Evolutionary conservation across 2,888 invertebrate species (phyloP).

Genomic region (Pantelozetes paolii): DNA sequence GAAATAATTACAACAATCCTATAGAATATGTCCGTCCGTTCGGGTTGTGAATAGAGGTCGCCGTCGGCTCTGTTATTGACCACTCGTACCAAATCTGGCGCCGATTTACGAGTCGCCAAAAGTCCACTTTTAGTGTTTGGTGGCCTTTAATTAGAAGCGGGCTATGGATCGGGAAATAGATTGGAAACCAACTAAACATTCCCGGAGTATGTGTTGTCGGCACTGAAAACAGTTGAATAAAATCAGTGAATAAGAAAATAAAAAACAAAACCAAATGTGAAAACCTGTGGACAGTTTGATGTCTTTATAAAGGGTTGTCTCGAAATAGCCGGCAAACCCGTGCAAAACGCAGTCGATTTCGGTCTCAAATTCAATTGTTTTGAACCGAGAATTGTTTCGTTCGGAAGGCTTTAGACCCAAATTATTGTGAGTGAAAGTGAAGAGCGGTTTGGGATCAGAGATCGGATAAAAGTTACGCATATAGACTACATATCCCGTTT

Average conservation of each 20-base stretch:
- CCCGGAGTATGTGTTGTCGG: slow-evolving; percentile 81
- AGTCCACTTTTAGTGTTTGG: slow-evolving; percentile 69
- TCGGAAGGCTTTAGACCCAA: slow-evolving; percentile 46
- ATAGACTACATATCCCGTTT: slow-evolving; percentile 88
- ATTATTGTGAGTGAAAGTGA: slow-evolving; percentile 71
- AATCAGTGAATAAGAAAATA: too few relatives aligned
- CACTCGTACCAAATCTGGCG: slow-evolving; percentile 96
- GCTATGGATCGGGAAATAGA: slow-evolving; percentile 77
- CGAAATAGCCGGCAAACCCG: slow-evolving; percentile 95
- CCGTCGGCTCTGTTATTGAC: slow-evolving; percentile 65
- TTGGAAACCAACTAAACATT: slow-evolving; percentile 98
- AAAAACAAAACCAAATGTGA: too few relatives aligned
- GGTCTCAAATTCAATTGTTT: slow-evolving; percentile 64
- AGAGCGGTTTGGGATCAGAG: slow-evolving; percentile 68
- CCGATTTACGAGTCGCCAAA: slow-evolving; percentile 75
- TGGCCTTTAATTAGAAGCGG: slow-evolving; percentile 69
- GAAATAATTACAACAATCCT: slow-evolving; percentile 54
- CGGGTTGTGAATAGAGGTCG: slow-evolving; percentile 64
- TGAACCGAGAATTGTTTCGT: slow-evolving; percentile 69
- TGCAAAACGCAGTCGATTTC: slow-evolving; percentile 75
- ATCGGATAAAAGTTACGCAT: slow-evolving; percentile 78
- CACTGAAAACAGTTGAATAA: too few relatives aligned
- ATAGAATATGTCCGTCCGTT: slow-evolving; percentile 70
- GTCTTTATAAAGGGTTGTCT: slow-evolving; percentile 76
- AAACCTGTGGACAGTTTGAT: slow-evolving; percentile 65